A percentile compares a stretch with the other conserved stretches of the same genome.
Evolutionary conservation across 2,888 invertebrate species (phyloP).

Genomic region (Rhabditophanes sp.): DNA sequence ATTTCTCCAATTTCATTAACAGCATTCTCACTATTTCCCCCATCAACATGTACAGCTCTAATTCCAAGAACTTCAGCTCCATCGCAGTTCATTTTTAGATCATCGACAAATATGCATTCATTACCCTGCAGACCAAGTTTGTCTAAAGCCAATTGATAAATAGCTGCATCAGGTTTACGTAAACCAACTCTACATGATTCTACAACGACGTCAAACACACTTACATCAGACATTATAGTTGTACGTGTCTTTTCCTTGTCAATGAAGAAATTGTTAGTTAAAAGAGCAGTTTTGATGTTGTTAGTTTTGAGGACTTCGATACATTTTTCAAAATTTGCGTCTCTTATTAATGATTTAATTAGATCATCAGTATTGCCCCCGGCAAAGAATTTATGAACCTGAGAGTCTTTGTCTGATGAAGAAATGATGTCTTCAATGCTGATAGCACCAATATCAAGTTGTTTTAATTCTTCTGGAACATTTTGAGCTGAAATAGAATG

Average conservation of each 20-base stretch:
- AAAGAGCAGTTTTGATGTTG: slow-evolving; percentile 20
- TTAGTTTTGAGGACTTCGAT: no score
- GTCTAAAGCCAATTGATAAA: slow-evolving; percentile 18
- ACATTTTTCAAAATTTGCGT: no score
- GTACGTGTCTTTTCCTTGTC: slow-evolving; percentile 11
- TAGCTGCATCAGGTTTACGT: slow-evolving; percentile 24
- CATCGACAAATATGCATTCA: slow-evolving; percentile 20
- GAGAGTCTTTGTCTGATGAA: no score
- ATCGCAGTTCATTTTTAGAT: slow-evolving; percentile 19
- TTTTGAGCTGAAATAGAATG: no score
- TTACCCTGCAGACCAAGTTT: slow-evolving; percentile 5
- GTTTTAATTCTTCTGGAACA: no score
- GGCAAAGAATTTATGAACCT: no score
- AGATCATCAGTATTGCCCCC: no score
- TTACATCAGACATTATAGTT: slow-evolving; percentile 8
- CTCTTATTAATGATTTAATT: no score
- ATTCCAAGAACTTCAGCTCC: slow-evolving; percentile 18
- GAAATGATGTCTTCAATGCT: no score
- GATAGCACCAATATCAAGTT: no score
- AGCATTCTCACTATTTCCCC: not conserved
- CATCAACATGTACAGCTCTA: slow-evolving; percentile 11
- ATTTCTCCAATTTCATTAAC: not conserved
- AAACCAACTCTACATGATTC: slow-evolving; percentile 18
- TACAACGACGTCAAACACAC: slow-evolving; percentile 20
- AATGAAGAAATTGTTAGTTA: slow-evolving; percentile 22